Evolutionary conservation across 2,888 invertebrate genomes (phyloP), one percentile per base, ranked within the genome.

Genomic region (Parapristionchus giblindavisi): DNA sequence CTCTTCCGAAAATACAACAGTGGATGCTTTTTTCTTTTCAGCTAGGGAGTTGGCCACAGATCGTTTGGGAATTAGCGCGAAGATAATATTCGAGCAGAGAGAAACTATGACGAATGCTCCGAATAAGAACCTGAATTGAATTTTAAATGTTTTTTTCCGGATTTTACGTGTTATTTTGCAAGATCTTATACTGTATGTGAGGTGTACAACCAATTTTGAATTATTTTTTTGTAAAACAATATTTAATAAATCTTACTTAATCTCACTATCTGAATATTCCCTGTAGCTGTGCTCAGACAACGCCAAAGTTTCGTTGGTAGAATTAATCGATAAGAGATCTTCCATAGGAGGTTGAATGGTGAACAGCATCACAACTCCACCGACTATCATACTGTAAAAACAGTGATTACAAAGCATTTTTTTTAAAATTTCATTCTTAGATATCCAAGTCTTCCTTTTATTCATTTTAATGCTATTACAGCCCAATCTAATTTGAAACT

Each of bases 1-100:
- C 38, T 70, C 52, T 27, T 70, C 68, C n/a, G 14, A 6, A 27
- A 70, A 70, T 36, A 52, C 68, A 14, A 70, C n/a, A n/a, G n/a
- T n/a, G n/a, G n/a, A n/a, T n/a, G n/a, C n/a, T n/a, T n/a, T n/a
- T n/a, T 38, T 54, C n/a, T 43, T 27, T 40, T 72, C 58, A 8
- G 60, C 60, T 5, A 60, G 32, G 5, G 60, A 60, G 36, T 60
- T 17, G 0, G 17, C 0, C 5, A 61, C 36, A 2, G 61, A 3
- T 40, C 61, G 34, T 1, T 27, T 61, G 3, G 61, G 61, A 61
- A 61, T 38, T 27, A 36, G 27, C 1, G 61, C 61, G 14, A 61
- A 61, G 17, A 61, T 61, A 1, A 61, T 27, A 61, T 61, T 61
- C 3, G 61, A 61, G 40, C n/a, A 0, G 8, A 61, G 38, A 0